phyloP scores from a whole-genome alignment of 2,888 invertebrate species.

The Tromatobia lineatoria region DNA sequence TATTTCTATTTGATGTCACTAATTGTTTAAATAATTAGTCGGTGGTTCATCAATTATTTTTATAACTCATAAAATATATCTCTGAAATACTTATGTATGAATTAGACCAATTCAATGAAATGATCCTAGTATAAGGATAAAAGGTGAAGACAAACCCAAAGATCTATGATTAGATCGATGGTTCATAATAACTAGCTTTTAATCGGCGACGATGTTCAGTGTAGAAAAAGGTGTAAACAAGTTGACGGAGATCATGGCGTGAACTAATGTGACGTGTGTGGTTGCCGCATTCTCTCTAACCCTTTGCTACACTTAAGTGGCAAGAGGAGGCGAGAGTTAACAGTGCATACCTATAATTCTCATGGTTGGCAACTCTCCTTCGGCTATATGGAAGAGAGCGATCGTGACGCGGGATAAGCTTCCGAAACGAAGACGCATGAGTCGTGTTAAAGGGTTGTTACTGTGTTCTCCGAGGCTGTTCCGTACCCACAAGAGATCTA shows the following conservation, averaged over 20 bases:
- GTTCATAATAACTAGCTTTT: slow-evolving; percentile 10
- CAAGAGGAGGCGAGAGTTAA: slow-evolving; percentile 41
- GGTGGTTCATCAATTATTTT: background rate
- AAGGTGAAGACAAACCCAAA: background rate
- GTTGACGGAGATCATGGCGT: slow-evolving; percentile 53
- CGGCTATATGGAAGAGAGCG: slow-evolving; percentile 51
- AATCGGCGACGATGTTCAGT: background rate
- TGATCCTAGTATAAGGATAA: background rate
- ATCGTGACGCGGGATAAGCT: slow-evolving; percentile 67
- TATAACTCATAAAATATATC: background rate
- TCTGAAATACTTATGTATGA: background rate
- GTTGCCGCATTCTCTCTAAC: slow-evolving; percentile 1
- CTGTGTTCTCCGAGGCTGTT: slow-evolving; percentile 32
- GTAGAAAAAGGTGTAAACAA: slow-evolving; percentile 21
- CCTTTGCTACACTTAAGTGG: slow-evolving; percentile 51
- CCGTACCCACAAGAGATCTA: slow-evolving; percentile 12
- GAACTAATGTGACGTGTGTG: slow-evolving; percentile 61
- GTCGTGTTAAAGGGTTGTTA: slow-evolving; percentile 60
- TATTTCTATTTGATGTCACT: background rate
- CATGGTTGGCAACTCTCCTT: slow-evolving; percentile 47
- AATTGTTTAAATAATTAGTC: background rate
- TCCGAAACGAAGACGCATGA: slow-evolving; percentile 66
- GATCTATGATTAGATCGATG: slow-evolving; percentile 5
- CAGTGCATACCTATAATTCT: slow-evolving; percentile 64
- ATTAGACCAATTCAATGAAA: background rate